Base-by-base conservation (phyloP, 2,797 vertebrate species). In the Myotis vivesi region DNA sequence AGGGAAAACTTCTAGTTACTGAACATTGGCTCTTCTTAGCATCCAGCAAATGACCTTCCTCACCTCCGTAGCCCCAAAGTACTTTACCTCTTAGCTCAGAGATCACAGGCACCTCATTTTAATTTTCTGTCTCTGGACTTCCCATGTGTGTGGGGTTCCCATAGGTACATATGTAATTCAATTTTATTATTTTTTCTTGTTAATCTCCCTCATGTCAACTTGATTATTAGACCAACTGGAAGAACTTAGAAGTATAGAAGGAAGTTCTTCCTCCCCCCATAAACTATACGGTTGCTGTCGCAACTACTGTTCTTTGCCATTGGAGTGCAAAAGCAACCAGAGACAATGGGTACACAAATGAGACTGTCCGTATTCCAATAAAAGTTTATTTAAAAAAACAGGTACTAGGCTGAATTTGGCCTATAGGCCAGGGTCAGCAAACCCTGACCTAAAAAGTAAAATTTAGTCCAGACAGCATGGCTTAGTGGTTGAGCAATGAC, bases 381-480 rank as follows among this genome's bases (percentile, higher is more conserved):
- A 84, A 84, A 51, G n/a, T 87, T 90, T 59, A 87, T 69, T 86
- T 59, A 76, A 11, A 77, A 89, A 95, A 93, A 62, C 6, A 83
- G 38, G 10, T 72, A 5, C 51, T 23, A 62, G 23, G 62, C 22
- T 95, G 23, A 8, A 89, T 55, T 82, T 59, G 30, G 49, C 68
- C 73, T 91, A 64, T 36, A 80, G 16, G 46, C 13, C 33, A 84
- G 28, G 20, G 36, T 80, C 33, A 55, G 30, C 59, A 49, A 28
- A 94, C 8, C 13, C 15, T 38, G 9, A 25, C 77, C 49, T 91
- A 77, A 94, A 93, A 66, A 87, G 55, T 80, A 64, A 92, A 87
- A 89, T 73, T 76, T 41, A 88, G 59, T 62, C 59, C 28, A 30
- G 59, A 62, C 59, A 62, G 28, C 59, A 62, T 30, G 59, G 28